Base-by-base conservation (phyloP, 2,888 invertebrate genomes). In the Cyclophora albipunctata region DNA sequence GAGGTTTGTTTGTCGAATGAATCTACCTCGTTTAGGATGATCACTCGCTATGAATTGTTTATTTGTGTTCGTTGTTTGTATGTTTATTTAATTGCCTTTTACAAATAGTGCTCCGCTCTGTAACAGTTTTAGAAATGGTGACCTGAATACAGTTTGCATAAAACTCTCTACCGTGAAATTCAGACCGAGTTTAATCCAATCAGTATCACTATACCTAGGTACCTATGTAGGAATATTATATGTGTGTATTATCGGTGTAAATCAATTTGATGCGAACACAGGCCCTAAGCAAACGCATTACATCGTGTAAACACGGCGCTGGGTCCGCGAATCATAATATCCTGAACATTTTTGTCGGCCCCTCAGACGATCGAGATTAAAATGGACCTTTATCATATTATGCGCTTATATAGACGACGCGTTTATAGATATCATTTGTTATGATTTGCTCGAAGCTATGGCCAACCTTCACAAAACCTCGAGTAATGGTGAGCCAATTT, bases 241-340 rank as follows among this genome's bases (percentile, higher is more conserved):
- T 20, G 2, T 20, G 20, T 20, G 20, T 20, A 58, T 56, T 62
- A 60, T 63, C 59, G 64, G 66, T 78, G 71, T 81, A 79, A 80
- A 84, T 83, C 81, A 78, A 81, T 79, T 72, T 73, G 54, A 60
- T 63, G 61, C 63, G 49, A 63, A 59, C 60, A 53, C 56, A 59
- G 55, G 64, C 58, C 83, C 83, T 81, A 78, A 80, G 71, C 74
- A 84, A 84, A 84, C 82, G 67, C 62, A 65, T 74, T 67, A 74
- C 69, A 71, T 68, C 66, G 74, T 69, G 62, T 74, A 83, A 82
- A 84, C 81, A 82, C 61, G 58, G 58, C 60, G 60, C 59, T 66
- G 65, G 70, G 72, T 69, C 71, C 74, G 71, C 70, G 64, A 72
- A 69, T 69, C 68, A 74, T 71, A 72, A 69, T 69, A 66, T 68